A percentile compares a stretch with the other conserved stretches of the same genome.
Evolutionary conservation across 1,140 invertebrate genomes (phyloP).

Genomic region (Drosophila sechellia): DNA sequence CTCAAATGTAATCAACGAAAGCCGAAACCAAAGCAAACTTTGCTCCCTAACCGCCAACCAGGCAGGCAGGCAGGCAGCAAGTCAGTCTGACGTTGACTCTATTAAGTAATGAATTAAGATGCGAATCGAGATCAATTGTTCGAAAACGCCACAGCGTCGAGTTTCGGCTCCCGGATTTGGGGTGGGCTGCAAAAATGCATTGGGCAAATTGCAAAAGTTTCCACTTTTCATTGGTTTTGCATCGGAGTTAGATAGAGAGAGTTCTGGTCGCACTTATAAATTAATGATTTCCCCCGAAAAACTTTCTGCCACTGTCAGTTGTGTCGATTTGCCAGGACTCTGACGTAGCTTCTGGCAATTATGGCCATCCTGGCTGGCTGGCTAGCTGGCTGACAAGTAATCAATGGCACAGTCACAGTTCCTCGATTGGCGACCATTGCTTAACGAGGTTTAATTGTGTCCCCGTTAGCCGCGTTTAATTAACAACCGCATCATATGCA

Average conservation of each 20-base stretch:
- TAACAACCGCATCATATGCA: slow-evolving; percentile 32
- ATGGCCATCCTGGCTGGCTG: neutral
- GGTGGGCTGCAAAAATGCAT: slow-evolving; percentile 50
- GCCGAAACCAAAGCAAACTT: slow-evolving; percentile 60
- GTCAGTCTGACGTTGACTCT: slow-evolving; percentile 46
- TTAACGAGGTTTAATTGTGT: slow-evolving; percentile 58
- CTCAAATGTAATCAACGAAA: slow-evolving; percentile 76
- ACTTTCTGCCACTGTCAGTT: slow-evolving; percentile 38
- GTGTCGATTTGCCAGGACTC: slow-evolving; percentile 3
- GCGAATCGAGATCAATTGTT: slow-evolving; percentile 78
- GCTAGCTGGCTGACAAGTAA: slow-evolving; percentile 20
- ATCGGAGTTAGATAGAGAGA: slow-evolving; percentile 10
- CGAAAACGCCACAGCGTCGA: slow-evolving; percentile 54
- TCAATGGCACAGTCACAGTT: slow-evolving; percentile 37
- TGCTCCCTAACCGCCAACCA: slow-evolving; percentile 31
- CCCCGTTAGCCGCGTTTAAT: slow-evolving; percentile 50
- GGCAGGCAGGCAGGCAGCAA: slow-evolving; percentile 15
- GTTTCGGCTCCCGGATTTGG: neutral
- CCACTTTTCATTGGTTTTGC: slow-evolving; percentile 62
- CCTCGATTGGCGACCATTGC: slow-evolving; percentile 21
- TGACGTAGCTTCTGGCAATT: neutral
- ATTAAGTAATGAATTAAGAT: slow-evolving; percentile 79
- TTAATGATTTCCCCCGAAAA: slow-evolving; percentile 61
- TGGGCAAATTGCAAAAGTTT: slow-evolving; percentile 72
- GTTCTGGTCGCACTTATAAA: slow-evolving; percentile 58